Base-by-base conservation (phyloP, 2,113 vertebrate species). In the Neodon shergylaensis region DNA sequence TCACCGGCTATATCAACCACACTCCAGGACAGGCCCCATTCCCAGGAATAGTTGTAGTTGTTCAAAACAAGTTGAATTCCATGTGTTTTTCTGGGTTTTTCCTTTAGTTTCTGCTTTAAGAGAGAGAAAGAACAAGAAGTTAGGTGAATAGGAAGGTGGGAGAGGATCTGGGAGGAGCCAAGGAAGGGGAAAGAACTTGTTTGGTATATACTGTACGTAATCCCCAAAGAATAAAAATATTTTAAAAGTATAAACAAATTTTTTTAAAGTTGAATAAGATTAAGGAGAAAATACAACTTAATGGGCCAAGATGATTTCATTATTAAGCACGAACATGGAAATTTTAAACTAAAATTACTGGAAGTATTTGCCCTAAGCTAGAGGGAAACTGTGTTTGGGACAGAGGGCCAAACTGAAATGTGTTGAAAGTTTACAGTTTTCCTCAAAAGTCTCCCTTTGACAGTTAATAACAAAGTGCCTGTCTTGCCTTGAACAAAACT, bases 331-430 rank as follows among this genome's bases (percentile, higher is more conserved):
- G 7, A 21, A 81, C 81, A 92, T 81, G 90, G 95, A 95, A 72
- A 96, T 87, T 83, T 92, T 91, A 92, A 74, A 89, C 92, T 73
- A 68, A 95, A 95, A 93, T 72, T 66, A 76, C 52, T 76, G 95
- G 87, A 96, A 90, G 82, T 94, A 21, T 85, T 94, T 92, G 96
- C 94, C 26, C 7, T 96, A 93, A 95, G 65, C 78, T 76, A 92
- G 47, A 81, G 49, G 78, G 28, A 94, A 86, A 28, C 65, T 95
- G 22, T 66, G 42, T 78, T 90, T 68, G 26, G 79, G 86, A 33
- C 87, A 97, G 94, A 97, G 92, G 97, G 31, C 96, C 95, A 58
- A 86, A 93, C 63, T 96, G 92, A 76, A 78, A 96, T 97, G 76
- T 96, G 79, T 70, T 61, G 39, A 94, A 96, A 91, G 39, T 79